phyloP scores from a whole-genome alignment of 2,888 invertebrate species.

The Ephialtes manifestator region DNA sequence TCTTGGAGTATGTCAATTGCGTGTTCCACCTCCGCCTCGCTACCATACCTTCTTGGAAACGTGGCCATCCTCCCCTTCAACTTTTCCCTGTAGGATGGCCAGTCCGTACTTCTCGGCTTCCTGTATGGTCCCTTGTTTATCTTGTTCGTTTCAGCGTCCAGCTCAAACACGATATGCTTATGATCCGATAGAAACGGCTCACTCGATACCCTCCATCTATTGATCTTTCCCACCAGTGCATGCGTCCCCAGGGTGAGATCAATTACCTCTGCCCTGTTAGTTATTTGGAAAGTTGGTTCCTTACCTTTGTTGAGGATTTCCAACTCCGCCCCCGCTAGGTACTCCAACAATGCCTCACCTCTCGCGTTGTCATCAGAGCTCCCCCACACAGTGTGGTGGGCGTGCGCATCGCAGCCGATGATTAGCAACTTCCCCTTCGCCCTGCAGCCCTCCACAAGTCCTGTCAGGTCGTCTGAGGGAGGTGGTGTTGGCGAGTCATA shows the following conservation, averaged over 20 bases:
- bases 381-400: slow-evolving; percentile 46
- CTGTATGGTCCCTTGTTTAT: not conserved
- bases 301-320: slow-evolving; percentile 43
- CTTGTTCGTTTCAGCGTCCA: not conserved
- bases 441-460: slow-evolving; percentile 43
- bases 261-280: slow-evolving; percentile 18
- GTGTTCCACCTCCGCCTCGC: slow-evolving; percentile 27
- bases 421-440: slow-evolving; percentile 5
- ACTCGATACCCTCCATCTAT: slow-evolving; percentile 40
- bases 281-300: slow-evolving; percentile 51
- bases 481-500: not conserved
- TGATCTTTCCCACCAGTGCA: not conserved
- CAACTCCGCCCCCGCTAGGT: not conserved
- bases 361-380: slow-evolving; percentile 44
- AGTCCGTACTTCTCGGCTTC: slow-evolving; percentile 51
- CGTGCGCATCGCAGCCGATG: slow-evolving; percentile 50
- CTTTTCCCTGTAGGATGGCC: slow-evolving; percentile 12
- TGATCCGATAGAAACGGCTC: slow-evolving; percentile 52
- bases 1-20: slow-evolving; percentile 16
- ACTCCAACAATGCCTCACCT: slow-evolving; percentile 41
- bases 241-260: slow-evolving; percentile 29
- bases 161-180: not conserved
- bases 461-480: no score
- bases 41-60: not conserved
- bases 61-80: not conserved